Conservation (phyloP, 2,888 invertebrate species). For the Cylindroiulus punctatus region DNA sequence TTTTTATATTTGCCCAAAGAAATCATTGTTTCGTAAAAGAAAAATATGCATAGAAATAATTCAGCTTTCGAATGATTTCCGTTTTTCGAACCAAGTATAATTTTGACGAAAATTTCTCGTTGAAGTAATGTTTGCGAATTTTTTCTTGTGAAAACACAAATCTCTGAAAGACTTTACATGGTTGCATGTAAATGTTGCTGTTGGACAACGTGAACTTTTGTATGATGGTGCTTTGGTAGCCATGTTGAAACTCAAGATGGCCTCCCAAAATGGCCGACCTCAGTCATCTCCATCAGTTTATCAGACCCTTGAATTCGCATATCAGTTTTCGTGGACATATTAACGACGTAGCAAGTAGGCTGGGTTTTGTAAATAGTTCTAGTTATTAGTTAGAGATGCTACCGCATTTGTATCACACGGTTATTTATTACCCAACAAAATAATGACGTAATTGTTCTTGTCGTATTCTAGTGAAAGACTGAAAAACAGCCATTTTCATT, state of each 20-base stretch:
- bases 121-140: no score
- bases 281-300: not conserved
- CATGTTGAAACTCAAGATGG: not conserved
- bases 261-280: not conserved
- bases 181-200: no score
- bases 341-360: not conserved
- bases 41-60: no score
- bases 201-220: no score
- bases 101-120: no score
- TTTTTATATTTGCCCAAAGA: no score
- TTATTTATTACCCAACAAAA: not conserved
- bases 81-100: no score
- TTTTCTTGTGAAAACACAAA: no score
- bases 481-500: not conserved
- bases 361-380: conserved; percentile 26
- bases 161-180: no score
- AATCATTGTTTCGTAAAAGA: no score
- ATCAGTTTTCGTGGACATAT: not conserved
- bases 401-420: not conserved
- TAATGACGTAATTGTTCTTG: not conserved
- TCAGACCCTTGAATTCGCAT: not conserved
- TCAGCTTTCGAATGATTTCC: no score
- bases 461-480: not conserved
- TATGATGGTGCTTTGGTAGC: no score
- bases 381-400: not conserved